phyloP scores from a whole-genome alignment of 92 coral and sea anemone genomes.

The Actinernus sp. region DNA sequence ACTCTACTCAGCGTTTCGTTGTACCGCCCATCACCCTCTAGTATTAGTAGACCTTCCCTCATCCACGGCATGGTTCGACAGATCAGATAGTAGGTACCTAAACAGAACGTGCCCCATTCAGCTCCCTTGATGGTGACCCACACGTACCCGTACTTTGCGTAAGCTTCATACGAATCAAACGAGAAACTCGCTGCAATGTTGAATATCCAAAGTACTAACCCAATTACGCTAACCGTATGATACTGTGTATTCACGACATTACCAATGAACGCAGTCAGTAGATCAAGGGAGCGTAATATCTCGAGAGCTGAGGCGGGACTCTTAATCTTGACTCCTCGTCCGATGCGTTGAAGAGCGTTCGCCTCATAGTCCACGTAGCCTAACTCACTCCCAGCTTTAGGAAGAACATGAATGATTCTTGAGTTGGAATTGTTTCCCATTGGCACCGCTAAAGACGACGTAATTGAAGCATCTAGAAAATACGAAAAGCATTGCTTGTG shows the following conservation, averaged over 20 bases:
- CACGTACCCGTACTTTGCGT: slow-evolving; percentile 51
- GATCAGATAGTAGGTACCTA: slow-evolving; percentile 43
- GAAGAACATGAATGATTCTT: background rate
- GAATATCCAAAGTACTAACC: slow-evolving; percentile 56
- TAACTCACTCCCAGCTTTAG: background rate
- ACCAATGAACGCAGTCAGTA: slow-evolving; percentile 67
- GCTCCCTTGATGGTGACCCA: slow-evolving; percentile 51
- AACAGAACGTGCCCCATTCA: slow-evolving; percentile 43
- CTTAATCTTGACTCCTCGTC: background rate
- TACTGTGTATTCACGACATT: slow-evolving; percentile 26
- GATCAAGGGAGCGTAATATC: slow-evolving; percentile 25
- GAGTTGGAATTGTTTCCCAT: background rate
- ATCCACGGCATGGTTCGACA: slow-evolving; percentile 66
- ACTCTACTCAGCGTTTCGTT: slow-evolving; percentile 37
- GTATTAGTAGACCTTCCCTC: slow-evolving; percentile 29
- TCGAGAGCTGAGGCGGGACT: slow-evolving; percentile 1
- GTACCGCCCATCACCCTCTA: slow-evolving; percentile 48
- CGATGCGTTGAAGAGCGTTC: background rate
- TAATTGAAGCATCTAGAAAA: background rate
- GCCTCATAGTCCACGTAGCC: background rate
- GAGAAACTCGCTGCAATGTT: slow-evolving; percentile 19
- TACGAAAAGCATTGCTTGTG: too few species aligned
- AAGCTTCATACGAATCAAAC: slow-evolving; percentile 61
- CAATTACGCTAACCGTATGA: slow-evolving; percentile 29
- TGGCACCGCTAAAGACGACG: background rate